Evolutionary conservation across 1,140 invertebrate species (phyloP).

Genomic region (Leguminivora glycinivorella): DNA sequence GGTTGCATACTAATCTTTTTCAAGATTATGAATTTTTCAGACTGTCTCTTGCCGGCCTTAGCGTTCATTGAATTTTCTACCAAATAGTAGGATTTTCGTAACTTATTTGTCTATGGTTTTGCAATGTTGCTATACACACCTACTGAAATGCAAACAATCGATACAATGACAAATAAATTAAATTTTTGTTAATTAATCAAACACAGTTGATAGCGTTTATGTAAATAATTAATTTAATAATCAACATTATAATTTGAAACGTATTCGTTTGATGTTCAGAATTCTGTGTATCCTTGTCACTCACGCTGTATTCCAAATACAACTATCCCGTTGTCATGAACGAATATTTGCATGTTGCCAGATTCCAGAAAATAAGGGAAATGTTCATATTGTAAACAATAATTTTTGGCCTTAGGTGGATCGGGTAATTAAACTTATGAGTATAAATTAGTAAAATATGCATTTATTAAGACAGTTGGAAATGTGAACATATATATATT

Average conservation of each 20-base stretch:
- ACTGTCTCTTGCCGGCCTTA: no score
- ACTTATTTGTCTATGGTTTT: neutral
- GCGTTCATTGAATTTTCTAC: neutral
- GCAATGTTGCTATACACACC: slow-evolving; percentile 14
- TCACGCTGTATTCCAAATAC: neutral
- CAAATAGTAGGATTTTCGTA: slow-evolving; percentile 15
- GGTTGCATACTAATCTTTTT: no score
- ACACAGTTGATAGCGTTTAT: neutral
- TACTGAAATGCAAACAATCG: neutral
- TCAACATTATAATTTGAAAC: neutral
- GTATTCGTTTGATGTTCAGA: neutral
- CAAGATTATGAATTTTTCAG: no score
- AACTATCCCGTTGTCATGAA: neutral
- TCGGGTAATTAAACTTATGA: neutral
- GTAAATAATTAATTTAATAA: neutral
- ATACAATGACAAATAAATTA: slow-evolving; percentile 4
- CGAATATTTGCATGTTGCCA: neutral
- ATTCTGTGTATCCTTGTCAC: slow-evolving; percentile 7
- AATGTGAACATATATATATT: neutral
- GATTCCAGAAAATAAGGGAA: neutral
- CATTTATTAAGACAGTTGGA: neutral
- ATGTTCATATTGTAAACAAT: neutral
- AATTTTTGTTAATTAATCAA: neutral
- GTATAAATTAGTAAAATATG: neutral
- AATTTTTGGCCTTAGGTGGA: neutral